Base-by-base conservation (phyloP, 2,113 vertebrate genomes). In the Neolamprologus toae region DNA sequence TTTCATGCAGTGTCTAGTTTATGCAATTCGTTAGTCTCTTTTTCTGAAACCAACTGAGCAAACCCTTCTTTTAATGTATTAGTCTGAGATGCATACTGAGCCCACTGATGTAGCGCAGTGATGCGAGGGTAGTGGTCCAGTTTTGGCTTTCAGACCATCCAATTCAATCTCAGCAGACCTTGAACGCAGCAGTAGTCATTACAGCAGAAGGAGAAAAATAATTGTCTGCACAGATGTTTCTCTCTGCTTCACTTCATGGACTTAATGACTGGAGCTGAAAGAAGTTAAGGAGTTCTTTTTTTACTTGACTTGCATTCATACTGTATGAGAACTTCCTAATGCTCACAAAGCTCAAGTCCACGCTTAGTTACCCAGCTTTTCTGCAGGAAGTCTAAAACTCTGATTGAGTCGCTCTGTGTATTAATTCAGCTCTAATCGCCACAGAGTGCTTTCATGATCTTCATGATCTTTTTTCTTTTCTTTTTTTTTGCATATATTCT, bases 111-210 rank as follows among this genome's bases (percentile, higher is more conserved):
- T 89, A 73, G 83, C 83, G 89, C 89, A 53, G 76, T 76, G 89
- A 92, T 85, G 83, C 78, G 80, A 92, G 83, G 79, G 81, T 84
- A 86, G 26, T 35, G 71, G 81, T 86, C 61, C 53, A 81, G 21
- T 57, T 83, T 53, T 17, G 73, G 47, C 51, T 86, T 61, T 78
- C 28, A 54, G 88, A 57, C 88, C 83, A 12, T 88, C 61, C 68
- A 55, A 57, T 86, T 89, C 87, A 83, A 13, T 90, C 91, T 88
- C 73, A 68, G 66, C 83, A 88, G 91, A 95, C 94, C 93, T 93
- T 91, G 90, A 94, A 92, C 85, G 3, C 82, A 92, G 83, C 89
- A 73, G 86, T 45, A 73, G 82, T 92, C 89, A 92, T 95, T 95
- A 92, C 55, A 19, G 91, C 73, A 55, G 49, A 92, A 82, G 81